Conservation (phyloP, 92 coral and sea anemone genomes). For the Micromussa lordhowensis region DNA sequence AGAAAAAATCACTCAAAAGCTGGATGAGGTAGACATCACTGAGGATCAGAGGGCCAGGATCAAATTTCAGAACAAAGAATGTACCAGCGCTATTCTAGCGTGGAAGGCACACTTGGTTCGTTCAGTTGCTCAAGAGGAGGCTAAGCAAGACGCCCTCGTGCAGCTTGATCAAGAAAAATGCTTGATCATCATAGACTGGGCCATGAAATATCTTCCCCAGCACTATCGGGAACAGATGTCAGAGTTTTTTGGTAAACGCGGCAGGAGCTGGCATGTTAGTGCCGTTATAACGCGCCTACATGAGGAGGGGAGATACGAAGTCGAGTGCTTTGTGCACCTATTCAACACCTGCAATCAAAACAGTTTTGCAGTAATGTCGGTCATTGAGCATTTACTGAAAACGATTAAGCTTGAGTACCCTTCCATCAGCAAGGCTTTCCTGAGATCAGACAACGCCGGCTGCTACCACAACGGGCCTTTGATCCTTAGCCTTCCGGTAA, state of each 20-base stretch:
- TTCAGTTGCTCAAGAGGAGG: too few relatives aligned
- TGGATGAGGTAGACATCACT: constrained; percentile 10
- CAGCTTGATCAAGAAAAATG: too few relatives aligned
- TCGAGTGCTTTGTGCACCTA: constrained; percentile 71
- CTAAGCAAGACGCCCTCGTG: too few relatives aligned
- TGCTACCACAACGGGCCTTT: constrained; percentile 66
- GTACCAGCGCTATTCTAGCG: too few relatives aligned
- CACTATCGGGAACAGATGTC: constrained; percentile 62
- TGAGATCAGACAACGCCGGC: constrained; percentile 66
- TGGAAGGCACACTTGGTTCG: too few relatives aligned
- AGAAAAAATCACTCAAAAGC: constrained; percentile 3
- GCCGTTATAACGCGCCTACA: constrained; percentile 33
- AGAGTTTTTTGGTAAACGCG: constrained; percentile 71
- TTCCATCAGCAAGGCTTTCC: constrained; percentile 36
- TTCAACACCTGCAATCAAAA: constrained; percentile 64
- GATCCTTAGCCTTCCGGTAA: constrained; percentile 40
- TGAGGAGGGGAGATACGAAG: constrained; percentile 44
- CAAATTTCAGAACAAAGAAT: constrained; percentile 30
- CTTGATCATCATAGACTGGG: too few relatives aligned
- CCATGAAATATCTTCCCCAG: too few relatives aligned
- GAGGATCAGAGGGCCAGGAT: constrained; percentile 24
- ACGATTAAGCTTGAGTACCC: constrained; percentile 60
- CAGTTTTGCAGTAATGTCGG: constrained; percentile 57
- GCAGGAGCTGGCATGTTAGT: constrained; percentile 68
- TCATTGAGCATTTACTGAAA: constrained; percentile 58